phyloP scores from a whole-genome alignment of 2,113 vertebrate genomes.

The Lepus timidus region DNA sequence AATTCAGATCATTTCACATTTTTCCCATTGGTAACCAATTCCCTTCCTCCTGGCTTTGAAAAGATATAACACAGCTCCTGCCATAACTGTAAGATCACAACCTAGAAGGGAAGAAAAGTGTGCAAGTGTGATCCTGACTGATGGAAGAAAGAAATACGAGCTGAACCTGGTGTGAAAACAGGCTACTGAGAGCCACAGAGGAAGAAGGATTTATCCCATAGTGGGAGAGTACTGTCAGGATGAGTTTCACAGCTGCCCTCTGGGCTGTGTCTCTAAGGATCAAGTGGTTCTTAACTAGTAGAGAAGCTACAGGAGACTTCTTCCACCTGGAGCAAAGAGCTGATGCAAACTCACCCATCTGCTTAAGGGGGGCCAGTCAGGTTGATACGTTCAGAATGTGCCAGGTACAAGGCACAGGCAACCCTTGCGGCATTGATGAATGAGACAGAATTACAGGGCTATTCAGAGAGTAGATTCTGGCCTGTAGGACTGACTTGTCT shows the following conservation, averaged over 20 bases:
- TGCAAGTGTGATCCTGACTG: neutral
- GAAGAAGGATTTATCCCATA: neutral
- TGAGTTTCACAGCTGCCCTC: neutral
- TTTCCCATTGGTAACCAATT: neutral
- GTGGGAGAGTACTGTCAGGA: neutral
- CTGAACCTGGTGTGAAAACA: neutral
- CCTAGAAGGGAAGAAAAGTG: neutral
- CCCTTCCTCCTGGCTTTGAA: neutral
- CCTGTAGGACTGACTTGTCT: neutral
- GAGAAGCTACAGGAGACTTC: neutral
- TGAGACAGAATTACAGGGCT: neutral
- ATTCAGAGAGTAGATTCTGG: neutral
- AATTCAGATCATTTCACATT: neutral
- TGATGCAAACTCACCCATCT: neutral
- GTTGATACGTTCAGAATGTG: neutral
- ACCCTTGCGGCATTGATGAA: too few species aligned
- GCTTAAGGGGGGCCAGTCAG: neutral
- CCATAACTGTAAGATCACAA: neutral
- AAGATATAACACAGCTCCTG: neutral
- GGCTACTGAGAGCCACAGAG: neutral
- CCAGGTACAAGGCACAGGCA: rapidly evolving
- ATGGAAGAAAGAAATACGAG: neutral
- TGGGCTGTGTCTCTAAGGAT: neutral
- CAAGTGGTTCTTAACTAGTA: neutral
- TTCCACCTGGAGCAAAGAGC: neutral